phyloP scores from a whole-genome alignment of 2,888 invertebrate species.

The Agrilus cyanescens region DNA sequence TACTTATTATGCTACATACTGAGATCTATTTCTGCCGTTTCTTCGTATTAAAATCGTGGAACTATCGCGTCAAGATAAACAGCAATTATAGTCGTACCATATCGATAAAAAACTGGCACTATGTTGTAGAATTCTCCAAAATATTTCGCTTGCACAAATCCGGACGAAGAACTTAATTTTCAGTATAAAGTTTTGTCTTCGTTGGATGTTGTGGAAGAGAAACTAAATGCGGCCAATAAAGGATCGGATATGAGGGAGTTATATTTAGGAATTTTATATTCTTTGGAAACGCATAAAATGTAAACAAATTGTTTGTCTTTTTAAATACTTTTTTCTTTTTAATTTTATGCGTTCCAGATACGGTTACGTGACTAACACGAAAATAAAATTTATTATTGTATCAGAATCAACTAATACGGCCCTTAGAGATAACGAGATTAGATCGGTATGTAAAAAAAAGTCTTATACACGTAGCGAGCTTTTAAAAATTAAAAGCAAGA shows the following conservation, averaged over 20 bases:
- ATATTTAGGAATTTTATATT: conserved; percentile 82
- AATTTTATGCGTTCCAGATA: conserved; percentile 46
- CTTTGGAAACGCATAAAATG: conserved; percentile 95
- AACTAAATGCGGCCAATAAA: conserved; percentile 50
- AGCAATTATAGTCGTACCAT: conserved; percentile 1
- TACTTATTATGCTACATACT: not conserved
- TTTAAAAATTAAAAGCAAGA: conserved; percentile 10
- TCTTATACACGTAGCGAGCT: conserved; percentile 2
- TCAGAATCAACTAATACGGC: conserved; percentile 82
- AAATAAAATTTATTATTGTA: conserved; percentile 87
- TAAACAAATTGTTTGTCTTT: conserved; percentile 34
- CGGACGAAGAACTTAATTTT: conserved; percentile 74
- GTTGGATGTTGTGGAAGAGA: conserved; percentile 82
- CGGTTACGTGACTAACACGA: conserved; percentile 96
- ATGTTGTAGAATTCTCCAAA: conserved; percentile 78
- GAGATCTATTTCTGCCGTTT: not conserved
- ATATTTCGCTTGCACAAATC: conserved; percentile 65
- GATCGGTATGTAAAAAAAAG: conserved; percentile 56
- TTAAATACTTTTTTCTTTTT: conserved; percentile 7
- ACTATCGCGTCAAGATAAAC: not conserved
- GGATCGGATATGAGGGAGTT: conserved; percentile 74
- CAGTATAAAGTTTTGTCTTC: conserved; percentile 91
- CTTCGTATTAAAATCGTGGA: not conserved
- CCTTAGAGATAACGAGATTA: conserved; percentile 85
- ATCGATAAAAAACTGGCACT: conserved; percentile 9